Base-by-base conservation (phyloP, 30 jellyfish, hydroid and myxozoan species). In the Mastigias papua region DNA sequence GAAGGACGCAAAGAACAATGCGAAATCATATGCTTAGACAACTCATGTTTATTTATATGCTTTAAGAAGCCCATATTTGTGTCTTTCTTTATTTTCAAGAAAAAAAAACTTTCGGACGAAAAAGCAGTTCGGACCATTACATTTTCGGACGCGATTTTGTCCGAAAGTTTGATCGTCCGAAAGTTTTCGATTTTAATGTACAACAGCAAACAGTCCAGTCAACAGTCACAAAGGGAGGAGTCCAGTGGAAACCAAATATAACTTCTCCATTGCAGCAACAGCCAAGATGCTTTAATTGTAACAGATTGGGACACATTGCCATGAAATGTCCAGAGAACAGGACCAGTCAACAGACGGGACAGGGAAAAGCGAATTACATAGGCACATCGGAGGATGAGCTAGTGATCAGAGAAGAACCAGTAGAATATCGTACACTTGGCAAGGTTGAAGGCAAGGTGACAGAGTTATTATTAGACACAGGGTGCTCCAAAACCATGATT, bases 201-300 rank as follows among this genome's bases (percentile, higher is more conserved):
- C 74, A 63, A 63, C 74, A 63, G 74, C 74, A 37, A 37, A 37
- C 54, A 37, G 54, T 37, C 11, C 54, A 37, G 11, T 37, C 54
- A 37, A 37, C 54, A 11, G 54, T 37, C 10, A 37, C 54, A 37
- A 37, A 63, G 74, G 54, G 54, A 37, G 54, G 54, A n/a, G 54
- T 37, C 11, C 54, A 37, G 11, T 37, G 54, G 54, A 37, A 37
- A 37, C 54, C 54, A 11, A 37, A 37, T 37, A 3, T 11, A 37
- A 37, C 54, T 37, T 37, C 54, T 11, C 54, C 54, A 37, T 5
- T 37, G 54, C 54, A 37, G 54, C 54, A 5, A 37, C 54, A 37
- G 54, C 54, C 54, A 37, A 37, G 54, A 37, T 37, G 54, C 54
- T 37, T 37, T 37, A 37, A 37, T 3, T 37, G 54, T 37, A 37